Conservation (phyloP, 2,113 vertebrate species). For the Raphicerus campestris region DNA sequence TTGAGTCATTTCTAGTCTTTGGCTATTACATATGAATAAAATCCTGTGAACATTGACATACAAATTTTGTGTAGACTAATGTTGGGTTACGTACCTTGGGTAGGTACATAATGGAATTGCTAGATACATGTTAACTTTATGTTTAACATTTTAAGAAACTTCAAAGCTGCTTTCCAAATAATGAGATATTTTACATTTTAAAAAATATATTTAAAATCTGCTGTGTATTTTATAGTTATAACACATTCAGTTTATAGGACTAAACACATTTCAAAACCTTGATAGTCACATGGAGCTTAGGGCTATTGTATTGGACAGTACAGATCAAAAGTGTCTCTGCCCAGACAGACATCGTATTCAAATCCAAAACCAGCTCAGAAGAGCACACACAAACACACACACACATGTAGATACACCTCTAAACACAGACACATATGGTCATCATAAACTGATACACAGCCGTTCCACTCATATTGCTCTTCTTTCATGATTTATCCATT, state of each 20-base stretch:
- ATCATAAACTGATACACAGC: neutral
- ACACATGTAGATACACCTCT: neutral
- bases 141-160: conserved; percentile 4
- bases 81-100: neutral
- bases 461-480: conserved; percentile 39
- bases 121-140: neutral
- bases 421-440: neutral
- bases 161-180: neutral
- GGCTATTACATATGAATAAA: neutral
- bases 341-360: neutral
- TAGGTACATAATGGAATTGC: neutral
- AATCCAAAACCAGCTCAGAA: neutral
- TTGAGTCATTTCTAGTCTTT: neutral
- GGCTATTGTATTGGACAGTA: neutral
- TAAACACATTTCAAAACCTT: neutral
- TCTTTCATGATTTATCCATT: conserved; percentile 75
- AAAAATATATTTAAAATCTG: neutral
- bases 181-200: neutral
- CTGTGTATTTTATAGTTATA: neutral
- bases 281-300: neutral
- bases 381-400: neutral
- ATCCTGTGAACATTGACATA: neutral
- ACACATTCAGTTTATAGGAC: neutral
- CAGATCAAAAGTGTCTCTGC: neutral
- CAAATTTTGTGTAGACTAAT: neutral